These are phyloP conservation scores for Leucozona laternaria DNA, from an alignment of 2,888 invertebrate genomes.

Conservation along the genomic window DNA sequence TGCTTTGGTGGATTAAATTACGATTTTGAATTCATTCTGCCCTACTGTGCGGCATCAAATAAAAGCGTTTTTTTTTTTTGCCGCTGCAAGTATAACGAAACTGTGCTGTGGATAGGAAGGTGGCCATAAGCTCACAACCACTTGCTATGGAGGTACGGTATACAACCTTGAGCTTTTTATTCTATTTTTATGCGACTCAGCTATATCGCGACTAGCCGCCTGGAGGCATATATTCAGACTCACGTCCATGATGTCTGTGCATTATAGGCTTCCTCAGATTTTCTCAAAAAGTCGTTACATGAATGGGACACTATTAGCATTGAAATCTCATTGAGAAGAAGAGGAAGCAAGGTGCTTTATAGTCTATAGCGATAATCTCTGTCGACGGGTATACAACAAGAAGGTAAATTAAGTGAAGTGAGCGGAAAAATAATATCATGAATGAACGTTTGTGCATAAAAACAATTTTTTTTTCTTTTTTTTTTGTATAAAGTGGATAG, in stretches of 20 bases:
- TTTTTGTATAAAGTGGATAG: not conserved
- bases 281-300: constrained; percentile 42
- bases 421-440: not conserved
- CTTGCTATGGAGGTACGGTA: constrained; percentile 19
- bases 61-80: constrained; percentile 1
- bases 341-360: constrained; percentile 36
- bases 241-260: not conserved
- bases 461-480: not conserved
- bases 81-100: not conserved
- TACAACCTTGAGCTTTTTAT: constrained; percentile 54
- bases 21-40: not conserved
- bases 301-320: constrained; percentile 65
- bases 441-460: constrained; percentile 2
- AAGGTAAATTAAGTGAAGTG: constrained; percentile 25
- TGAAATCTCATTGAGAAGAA: constrained; percentile 43
- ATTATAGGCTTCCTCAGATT: constrained; percentile 41
- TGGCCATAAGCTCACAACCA: constrained; percentile 1
- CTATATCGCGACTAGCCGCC: constrained; percentile 4
- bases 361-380: not conserved
- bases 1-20: not conserved
- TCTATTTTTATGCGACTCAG: constrained; percentile 34
- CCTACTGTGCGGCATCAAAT: not conserved
- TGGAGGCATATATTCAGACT: not conserved
- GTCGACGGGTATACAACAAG: not conserved
- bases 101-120: constrained; percentile 6